phyloP scores from a whole-genome alignment of 1,140 invertebrate species.

The Dinothrombium tinctorium region DNA sequence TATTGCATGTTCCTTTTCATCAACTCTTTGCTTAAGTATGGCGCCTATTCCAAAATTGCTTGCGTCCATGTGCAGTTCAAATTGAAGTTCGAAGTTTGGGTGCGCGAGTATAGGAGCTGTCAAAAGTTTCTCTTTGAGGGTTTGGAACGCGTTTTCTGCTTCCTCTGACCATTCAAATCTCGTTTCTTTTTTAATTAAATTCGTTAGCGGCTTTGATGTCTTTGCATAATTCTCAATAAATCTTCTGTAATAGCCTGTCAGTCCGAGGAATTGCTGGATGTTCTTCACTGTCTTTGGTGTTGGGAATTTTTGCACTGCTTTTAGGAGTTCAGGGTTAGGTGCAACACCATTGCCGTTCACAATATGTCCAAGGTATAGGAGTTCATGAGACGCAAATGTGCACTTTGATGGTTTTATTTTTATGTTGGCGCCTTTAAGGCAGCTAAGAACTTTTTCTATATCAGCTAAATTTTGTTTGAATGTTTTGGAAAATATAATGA shows the following conservation, averaged over 20 bases:
- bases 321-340: no score
- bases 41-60: slow-evolving; percentile 6
- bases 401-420: no score
- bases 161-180: slow-evolving; percentile 19
- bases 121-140: background rate
- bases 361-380: no score
- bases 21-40: slow-evolving; percentile 3
- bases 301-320: no score
- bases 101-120: background rate
- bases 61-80: slow-evolving; percentile 4
- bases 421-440: no score
- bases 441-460: no score
- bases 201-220: slow-evolving; percentile 19
- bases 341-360: no score
- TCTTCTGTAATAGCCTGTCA: slow-evolving; percentile 18
- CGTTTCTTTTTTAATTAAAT: slow-evolving; percentile 21
- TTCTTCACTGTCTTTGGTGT: no score
- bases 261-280: slow-evolving; percentile 18
- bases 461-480: no score
- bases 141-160: slow-evolving; percentile 11
- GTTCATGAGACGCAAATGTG: no score
- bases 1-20: no score
- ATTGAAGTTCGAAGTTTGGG: background rate
- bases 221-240: slow-evolving; percentile 18
- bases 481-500: no score